Evolutionary conservation across 1,140 invertebrate genomes (phyloP), one percentile per base, ranked within the genome.

Genomic region (Hirudo medicinalis): DNA sequence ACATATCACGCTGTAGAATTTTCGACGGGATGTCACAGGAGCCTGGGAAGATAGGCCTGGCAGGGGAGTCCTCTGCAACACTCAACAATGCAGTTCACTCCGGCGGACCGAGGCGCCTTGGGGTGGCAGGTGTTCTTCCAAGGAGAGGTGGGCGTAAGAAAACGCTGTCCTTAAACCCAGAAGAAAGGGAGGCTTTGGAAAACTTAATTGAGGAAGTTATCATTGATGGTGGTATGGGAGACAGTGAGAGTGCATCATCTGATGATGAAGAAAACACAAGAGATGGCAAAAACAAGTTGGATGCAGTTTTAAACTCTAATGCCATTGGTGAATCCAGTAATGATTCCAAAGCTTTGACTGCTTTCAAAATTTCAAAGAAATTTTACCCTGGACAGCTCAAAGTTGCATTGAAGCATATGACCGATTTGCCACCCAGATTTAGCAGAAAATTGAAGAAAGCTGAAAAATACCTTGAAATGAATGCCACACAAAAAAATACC

Each of bases 361-460:
- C 40, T 25, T 36, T 25, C 17, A 70, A 70, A 70, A 70, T 70
- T 36, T 25, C 32, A 49, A 36, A 32, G 19, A 74, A 74, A 49
- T 57, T 67, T 25, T 74, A 74, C 43, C 73, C 73, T 27, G 70
- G 71, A 13, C 73, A 74, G 36, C 60, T 74, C 57, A 74, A 74
- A 71, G 73, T 74, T 66, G 73, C 73, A 11, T 55, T 74, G 25
- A 74, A 74, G 66, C 73, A 74, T 54, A 74, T 74, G 73, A 74
- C 57, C 20, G 70, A 71, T 22, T 40, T 74, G 63, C 73, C 73
- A 29, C 73, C 73, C n/a, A 54, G 73, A n/a, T 74, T 74, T 54
- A 57, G 73, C 19, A 60, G 70, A 29, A 67, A 69, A 32, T 43
- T 74, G 53, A 54, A 74, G 49, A 71, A 57, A 11, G 70, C 73